Base-by-base conservation (phyloP, 2,888 invertebrate genomes). In the Spilarctia lutea region DNA sequence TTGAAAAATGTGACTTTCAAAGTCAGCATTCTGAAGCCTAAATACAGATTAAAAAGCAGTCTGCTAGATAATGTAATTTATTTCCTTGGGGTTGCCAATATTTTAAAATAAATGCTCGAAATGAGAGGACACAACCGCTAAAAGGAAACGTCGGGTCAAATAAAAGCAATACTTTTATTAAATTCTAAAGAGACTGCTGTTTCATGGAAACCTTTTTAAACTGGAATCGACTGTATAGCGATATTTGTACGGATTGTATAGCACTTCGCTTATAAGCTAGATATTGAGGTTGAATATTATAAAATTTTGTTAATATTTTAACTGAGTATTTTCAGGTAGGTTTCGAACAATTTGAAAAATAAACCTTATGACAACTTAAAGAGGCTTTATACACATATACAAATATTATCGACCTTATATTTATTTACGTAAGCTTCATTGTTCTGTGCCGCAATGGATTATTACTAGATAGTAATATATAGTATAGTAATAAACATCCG, bases 21-120 rank as follows among this genome's bases (percentile, higher is more conserved):
- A 66, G 27, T 66, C 45, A 33, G 27, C 27, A 24, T 45, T 73
- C 30, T 68, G n/a, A 13, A 39, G 60, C 30, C 67, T 48, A 63
- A 73, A 73, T 63, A 68, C 13, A 56, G 67, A 68, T 45, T 52
- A 73, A 68, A 68, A 68, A 45, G 63, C 68, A 73, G 60, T 48
- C 27, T 48, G 13, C 30, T 33, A 33, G 27, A 65, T 48, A 68
- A 73, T 68, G 45, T 73, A 35, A 68, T 73, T 48, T 68, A 35
- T 48, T 68, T 33, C 45, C 68, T 18, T 45, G 27, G 73, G 27
- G 16, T 63, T 48, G 35, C 48, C 33, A 68, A 68, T 73, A 68
- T 73, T 73, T 73, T 73, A 63, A 73, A 68, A 73, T 73, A 48
- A 68, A 73, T 60, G 33, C n/a, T 45, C 18, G 20, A 60, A 35